Conservation (phyloP, 2,797 vertebrate genomes). For the Sebastiscus tertius region DNA sequence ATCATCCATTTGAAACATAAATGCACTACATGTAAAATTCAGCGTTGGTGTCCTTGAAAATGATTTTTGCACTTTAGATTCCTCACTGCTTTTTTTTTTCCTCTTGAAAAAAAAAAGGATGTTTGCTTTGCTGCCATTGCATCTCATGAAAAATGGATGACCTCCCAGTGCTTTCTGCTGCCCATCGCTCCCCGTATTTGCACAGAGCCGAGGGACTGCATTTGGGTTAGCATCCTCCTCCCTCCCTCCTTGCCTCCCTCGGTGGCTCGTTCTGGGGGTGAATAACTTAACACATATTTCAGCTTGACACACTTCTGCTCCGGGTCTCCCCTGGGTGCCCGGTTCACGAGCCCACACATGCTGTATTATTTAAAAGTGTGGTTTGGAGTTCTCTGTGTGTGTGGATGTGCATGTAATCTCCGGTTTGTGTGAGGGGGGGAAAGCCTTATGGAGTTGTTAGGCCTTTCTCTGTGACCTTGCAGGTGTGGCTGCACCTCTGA, state of each 20-base stretch:
- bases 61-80: constrained; percentile 59
- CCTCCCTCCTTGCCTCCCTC: constrained; percentile 5
- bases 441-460: constrained; percentile 34
- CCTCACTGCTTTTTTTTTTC: constrained; percentile 39
- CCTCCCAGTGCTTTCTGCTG: constrained; percentile 69
- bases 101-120: constrained; percentile 67
- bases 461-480: constrained; percentile 44
- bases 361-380: constrained; percentile 77
- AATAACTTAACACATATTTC: constrained; percentile 83
- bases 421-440: constrained; percentile 19
- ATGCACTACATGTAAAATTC: constrained; percentile 29
- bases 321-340: constrained; percentile 67
- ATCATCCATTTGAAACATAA: constrained; percentile 13
- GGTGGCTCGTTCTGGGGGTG: constrained; percentile 57
- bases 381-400: constrained; percentile 35
- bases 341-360: constrained; percentile 73
- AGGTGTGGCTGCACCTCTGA: constrained; percentile 35
- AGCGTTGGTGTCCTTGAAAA: constrained; percentile 57
- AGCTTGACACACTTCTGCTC: constrained; percentile 78
- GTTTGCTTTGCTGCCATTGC: constrained; percentile 78
- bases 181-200: constrained; percentile 67
- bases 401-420: constrained; percentile 41
- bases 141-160: constrained; percentile 84
- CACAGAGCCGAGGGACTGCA: constrained; percentile 63
- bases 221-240: constrained; percentile 62